Base-by-base conservation (phyloP, 2,797 vertebrate genomes). In the Acanthis flammea region DNA sequence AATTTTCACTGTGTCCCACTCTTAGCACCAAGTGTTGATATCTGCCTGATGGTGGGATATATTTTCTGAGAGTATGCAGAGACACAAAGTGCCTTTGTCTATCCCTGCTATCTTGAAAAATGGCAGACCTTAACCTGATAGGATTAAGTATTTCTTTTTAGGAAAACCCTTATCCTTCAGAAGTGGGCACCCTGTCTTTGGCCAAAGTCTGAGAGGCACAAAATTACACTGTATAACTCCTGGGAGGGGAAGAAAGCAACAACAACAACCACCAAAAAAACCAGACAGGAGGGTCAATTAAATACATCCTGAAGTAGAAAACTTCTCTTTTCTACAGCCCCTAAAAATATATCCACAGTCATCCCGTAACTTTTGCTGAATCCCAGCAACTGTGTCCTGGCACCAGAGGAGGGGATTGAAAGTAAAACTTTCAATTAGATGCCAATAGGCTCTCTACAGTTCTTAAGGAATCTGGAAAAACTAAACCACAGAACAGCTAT, bases 401-500 rank as follows among this genome's bases (percentile, higher is more conserved):
- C 88, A 94, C 66, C n/a, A 95, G 95, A 86, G 67, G 77, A 94
- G 94, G 96, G 92, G 82, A 93, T 87, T 53, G 61, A 97, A 98
- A 97, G 92, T 96, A 97, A 97, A 88, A 98, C 77, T 97, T 94
- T 97, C 91, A 97, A 92, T 81, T 91, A 88, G 78, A 86, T 45
- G 42, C 70, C 95, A 97, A 97, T 74, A 97, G 93, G 90, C 91
- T 94, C 93, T 94, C 47, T 91, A 66, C 93, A 92, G 93, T 66
- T 96, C 94, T 96, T 85, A 61, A 93, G 57, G 41, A 85, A 91
- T 88, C 41, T 93, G 78, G 96, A 86, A 95, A 94, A 31, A 45
- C 2, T 41, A 94, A 97, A 96, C 73, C 84, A 80, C 65, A 95
- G 92, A 96, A 60, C 42, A 94, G 92, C 84, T 82, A 63, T 92